These are phyloP conservation scores for Tiliacea aurago DNA, from an alignment of 2,888 invertebrate genomes.

Conservation along the genomic window DNA sequence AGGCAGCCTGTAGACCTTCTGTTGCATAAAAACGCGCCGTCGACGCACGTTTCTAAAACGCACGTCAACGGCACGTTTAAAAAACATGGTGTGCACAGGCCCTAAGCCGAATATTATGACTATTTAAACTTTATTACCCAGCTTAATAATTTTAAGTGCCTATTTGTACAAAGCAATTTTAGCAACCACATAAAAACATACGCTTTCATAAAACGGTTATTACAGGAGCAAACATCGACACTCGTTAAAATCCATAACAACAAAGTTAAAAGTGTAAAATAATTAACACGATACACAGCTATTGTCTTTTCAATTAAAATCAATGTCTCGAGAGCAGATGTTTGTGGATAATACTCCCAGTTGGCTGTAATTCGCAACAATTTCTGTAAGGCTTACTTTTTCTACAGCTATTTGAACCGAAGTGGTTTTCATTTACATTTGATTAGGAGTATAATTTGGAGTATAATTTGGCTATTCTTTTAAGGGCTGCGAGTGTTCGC, in stretches of 20 bases:
- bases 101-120: conserved; percentile 34
- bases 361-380: conserved; percentile 1
- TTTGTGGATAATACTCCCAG: conserved; percentile 3
- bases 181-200: conserved; percentile 51
- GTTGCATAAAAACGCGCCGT: too few relatives aligned
- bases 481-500: background rate
- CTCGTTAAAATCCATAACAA: conserved; percentile 41
- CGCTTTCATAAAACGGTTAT: conserved; percentile 52
- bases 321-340: conserved; percentile 45
- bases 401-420: background rate
- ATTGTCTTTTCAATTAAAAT: conserved; percentile 59
- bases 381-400: background rate
- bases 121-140: conserved; percentile 41
- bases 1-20: too few relatives aligned
- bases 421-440: conserved; percentile 17
- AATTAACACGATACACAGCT: conserved; percentile 41
- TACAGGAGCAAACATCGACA: conserved; percentile 43
- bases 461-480: conserved; percentile 8
- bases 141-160: conserved; percentile 48
- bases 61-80: too few relatives aligned
- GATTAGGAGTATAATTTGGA: conserved; percentile 12
- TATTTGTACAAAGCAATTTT: conserved; percentile 27
- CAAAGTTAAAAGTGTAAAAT: conserved; percentile 43
- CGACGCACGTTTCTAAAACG: too few relatives aligned
- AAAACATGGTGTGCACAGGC: too few relatives aligned